Percentiles rank a stretch among this genome's conserved stretches.
These are phyloP conservation scores for Echinometra lucunter DNA, from an alignment of 53 echinoderm and acorn worm species.

Conservation along the genomic window DNA sequence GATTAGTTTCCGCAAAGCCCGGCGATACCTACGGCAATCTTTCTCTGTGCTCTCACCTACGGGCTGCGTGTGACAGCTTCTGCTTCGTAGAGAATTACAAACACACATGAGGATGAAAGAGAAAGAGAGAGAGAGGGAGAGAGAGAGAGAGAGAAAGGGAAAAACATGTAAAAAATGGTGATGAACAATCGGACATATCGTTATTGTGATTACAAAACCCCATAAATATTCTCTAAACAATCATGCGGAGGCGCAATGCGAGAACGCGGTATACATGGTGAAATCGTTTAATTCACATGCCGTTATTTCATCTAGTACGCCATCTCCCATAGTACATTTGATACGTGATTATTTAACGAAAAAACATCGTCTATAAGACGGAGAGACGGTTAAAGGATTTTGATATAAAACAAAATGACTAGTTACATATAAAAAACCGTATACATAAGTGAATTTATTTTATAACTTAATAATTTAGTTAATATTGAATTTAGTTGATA, in stretches of 20 bases:
- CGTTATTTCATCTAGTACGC: neutral
- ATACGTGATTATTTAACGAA: neutral
- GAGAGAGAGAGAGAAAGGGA: neutral
- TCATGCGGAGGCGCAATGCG: neutral
- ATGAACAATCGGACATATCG: slow-evolving; percentile 1
- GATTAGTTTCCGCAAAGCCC: slow-evolving; percentile 32
- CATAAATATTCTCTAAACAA: slow-evolving; percentile 64
- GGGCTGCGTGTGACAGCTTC: neutral
- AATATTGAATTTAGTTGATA: too few species aligned
- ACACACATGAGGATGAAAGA: slow-evolving; percentile 10
- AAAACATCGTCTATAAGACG: neutral
- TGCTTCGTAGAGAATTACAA: neutral
- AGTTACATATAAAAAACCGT: too few species aligned
- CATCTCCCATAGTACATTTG: neutral
- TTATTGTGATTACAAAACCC: slow-evolving; percentile 56
- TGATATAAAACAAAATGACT: too few species aligned
- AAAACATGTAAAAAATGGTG: slow-evolving; percentile 32
- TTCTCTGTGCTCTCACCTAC: neutral
- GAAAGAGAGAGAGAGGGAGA: neutral
- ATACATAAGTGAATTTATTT: too few species aligned
- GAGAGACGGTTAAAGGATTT: too few species aligned
- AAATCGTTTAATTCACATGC: slow-evolving; percentile 13
- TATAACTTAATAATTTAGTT: too few species aligned
- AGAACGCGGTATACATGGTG: neutral
- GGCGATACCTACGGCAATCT: slow-evolving; percentile 13